Evolutionary conservation across 2,888 invertebrate species (phyloP).

Genomic region (Pristionchus exspectatus): DNA sequence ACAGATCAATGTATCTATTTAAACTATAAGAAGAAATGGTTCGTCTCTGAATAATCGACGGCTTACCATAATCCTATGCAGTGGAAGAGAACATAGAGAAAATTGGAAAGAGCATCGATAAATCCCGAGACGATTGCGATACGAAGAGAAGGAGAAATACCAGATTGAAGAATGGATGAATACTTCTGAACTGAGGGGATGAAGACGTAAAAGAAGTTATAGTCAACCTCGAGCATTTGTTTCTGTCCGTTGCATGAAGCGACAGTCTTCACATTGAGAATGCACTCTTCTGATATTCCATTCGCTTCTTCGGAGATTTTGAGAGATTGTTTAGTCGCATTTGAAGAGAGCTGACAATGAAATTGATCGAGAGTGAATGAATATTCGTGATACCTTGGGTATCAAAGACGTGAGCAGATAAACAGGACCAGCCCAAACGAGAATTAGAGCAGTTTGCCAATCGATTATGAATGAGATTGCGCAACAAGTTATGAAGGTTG

Average conservation of each 20-base stretch:
- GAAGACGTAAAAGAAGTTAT: not conserved
- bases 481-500: not conserved
- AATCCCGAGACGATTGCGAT: not conserved
- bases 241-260: constrained; percentile 49
- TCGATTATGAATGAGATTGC: constrained; percentile 13
- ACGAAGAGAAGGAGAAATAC: not conserved
- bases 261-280: constrained; percentile 48
- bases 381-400: not conserved
- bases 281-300: constrained; percentile 36
- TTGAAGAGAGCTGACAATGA: not conserved
- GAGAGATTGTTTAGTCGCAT: not conserved
- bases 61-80: constrained; percentile 9
- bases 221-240: constrained; percentile 34
- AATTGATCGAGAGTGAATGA: not conserved
- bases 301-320: constrained; percentile 23
- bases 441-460: constrained; percentile 17
- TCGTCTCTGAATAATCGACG: not conserved
- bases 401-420: not conserved
- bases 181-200: not conserved
- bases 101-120: not conserved
- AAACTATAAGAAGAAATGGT: no score
- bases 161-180: not conserved
- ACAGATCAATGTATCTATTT: no score
- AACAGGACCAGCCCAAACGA: constrained; percentile 21
- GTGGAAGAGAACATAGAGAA: constrained; percentile 1